Conservation (phyloP, 2,888 invertebrate genomes). For the Elysia crispata region DNA sequence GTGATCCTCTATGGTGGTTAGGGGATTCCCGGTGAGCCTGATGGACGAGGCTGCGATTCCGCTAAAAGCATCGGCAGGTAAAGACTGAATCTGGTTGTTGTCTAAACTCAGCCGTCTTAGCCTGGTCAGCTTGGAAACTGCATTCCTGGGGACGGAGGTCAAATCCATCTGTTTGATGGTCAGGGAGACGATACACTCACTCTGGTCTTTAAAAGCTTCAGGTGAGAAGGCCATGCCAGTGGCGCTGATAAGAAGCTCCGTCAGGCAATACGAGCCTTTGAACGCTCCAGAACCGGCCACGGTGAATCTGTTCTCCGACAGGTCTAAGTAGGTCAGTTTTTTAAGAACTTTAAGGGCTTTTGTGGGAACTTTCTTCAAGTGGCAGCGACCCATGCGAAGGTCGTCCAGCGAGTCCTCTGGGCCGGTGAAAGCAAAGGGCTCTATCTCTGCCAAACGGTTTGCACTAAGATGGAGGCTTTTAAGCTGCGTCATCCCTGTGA, state of each 20-base stretch:
- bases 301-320: conserved; percentile 48
- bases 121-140: conserved; percentile 42
- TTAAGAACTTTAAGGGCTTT: conserved; percentile 43
- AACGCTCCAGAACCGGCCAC: conserved; percentile 35
- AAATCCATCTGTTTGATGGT: conserved; percentile 48
- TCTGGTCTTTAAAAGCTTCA: conserved; percentile 47
- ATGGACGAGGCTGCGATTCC: conserved; percentile 49
- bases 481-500: conserved; percentile 40
- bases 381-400: conserved; percentile 43
- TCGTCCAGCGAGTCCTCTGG: conserved; percentile 39
- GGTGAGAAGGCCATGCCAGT: conserved; percentile 35
- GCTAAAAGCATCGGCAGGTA: conserved; percentile 40
- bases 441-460: conserved; percentile 34
- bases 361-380: conserved; percentile 41
- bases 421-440: conserved; percentile 45
- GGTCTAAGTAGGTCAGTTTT: conserved; percentile 45
- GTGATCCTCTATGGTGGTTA: conserved; percentile 41
- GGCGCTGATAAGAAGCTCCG: conserved; percentile 45
- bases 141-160: conserved; percentile 44
- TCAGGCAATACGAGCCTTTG: conserved; percentile 46
- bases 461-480: conserved; percentile 38
- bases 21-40: conserved; percentile 45
- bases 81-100: conserved; percentile 44
- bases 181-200: conserved; percentile 45
- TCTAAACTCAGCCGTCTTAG: conserved; percentile 47